A percentile compares a stretch with the other conserved stretches of the same genome.
These are phyloP conservation scores for Stenurella melanura DNA, from an alignment of 2,888 invertebrate species.

Conservation along the genomic window DNA sequence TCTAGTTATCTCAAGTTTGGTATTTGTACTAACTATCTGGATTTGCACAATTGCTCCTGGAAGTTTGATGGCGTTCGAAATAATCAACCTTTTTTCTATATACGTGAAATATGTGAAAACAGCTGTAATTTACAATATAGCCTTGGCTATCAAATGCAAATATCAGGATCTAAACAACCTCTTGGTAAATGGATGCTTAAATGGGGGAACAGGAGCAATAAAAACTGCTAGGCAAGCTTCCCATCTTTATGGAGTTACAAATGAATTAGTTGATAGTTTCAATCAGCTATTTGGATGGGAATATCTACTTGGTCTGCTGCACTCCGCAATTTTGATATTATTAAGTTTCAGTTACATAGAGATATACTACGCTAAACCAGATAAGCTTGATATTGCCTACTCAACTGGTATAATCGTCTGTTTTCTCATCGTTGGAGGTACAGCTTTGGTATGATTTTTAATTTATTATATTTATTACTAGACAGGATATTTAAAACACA, in stretches of 20 bases:
- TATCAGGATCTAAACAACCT: not conserved
- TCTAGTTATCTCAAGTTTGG: not conserved
- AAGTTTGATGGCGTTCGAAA: too few relatives aligned
- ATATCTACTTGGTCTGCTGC: not conserved
- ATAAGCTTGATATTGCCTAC: too few relatives aligned
- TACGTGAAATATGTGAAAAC: not conserved
- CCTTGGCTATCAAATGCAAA: constrained; percentile 14
- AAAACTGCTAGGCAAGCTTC: not conserved
- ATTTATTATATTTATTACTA: too few relatives aligned
- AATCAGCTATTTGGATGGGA: constrained; percentile 27
- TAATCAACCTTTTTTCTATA: too few relatives aligned
- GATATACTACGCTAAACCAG: not conserved
- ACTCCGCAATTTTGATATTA: not conserved
- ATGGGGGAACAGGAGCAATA: not conserved
- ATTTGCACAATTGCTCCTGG: not conserved
- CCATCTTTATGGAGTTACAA: not conserved
- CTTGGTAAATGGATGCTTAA: not conserved
- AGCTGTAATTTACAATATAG: not conserved
- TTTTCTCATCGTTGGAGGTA: too few relatives aligned
- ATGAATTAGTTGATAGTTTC: not conserved
- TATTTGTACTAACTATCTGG: not conserved
- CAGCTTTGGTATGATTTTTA: too few relatives aligned
- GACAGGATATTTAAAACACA: too few relatives aligned
- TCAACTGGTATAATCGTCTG: too few relatives aligned
- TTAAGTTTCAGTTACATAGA: not conserved